Conservation (phyloP, 2,888 invertebrate genomes). For the Limnephilus marmoratus region DNA sequence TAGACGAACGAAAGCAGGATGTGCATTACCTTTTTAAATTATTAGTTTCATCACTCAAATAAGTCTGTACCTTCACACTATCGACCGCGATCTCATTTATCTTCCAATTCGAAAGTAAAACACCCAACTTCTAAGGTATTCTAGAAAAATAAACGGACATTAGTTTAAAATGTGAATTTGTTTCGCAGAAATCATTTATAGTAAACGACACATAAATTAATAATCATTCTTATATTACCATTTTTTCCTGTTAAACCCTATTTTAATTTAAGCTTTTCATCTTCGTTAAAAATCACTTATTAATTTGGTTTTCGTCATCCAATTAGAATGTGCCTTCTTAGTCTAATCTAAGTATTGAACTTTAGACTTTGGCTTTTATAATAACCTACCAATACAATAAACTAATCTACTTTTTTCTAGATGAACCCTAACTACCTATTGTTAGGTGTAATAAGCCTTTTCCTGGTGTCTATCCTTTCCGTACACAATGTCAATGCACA, state of each 20-base stretch:
- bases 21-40: slow-evolving; percentile 55
- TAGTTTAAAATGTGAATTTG: background rate
- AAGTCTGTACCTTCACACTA: slow-evolving; percentile 26
- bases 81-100: background rate
- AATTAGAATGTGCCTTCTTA: background rate
- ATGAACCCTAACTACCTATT: slow-evolving; percentile 61
- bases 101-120: slow-evolving; percentile 6
- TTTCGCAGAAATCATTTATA: background rate
- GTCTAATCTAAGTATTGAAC: background rate
- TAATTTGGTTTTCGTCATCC: background rate
- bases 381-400: background rate
- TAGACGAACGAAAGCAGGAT: slow-evolving; percentile 54
- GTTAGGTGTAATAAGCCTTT: slow-evolving; percentile 56
- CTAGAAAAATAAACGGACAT: background rate
- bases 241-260: background rate
- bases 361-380: background rate
- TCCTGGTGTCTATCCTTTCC: slow-evolving; percentile 49
- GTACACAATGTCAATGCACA: slow-evolving; percentile 54
- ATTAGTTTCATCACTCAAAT: slow-evolving; percentile 60
- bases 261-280: background rate
- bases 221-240: background rate
- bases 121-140: background rate
- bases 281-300: background rate
- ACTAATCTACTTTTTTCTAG: slow-evolving; percentile 57
- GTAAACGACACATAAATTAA: background rate